These are phyloP conservation scores for Paracentrotus lividus DNA, from an alignment of 53 echinoderm and acorn worm species.

Conservation along the genomic window DNA sequence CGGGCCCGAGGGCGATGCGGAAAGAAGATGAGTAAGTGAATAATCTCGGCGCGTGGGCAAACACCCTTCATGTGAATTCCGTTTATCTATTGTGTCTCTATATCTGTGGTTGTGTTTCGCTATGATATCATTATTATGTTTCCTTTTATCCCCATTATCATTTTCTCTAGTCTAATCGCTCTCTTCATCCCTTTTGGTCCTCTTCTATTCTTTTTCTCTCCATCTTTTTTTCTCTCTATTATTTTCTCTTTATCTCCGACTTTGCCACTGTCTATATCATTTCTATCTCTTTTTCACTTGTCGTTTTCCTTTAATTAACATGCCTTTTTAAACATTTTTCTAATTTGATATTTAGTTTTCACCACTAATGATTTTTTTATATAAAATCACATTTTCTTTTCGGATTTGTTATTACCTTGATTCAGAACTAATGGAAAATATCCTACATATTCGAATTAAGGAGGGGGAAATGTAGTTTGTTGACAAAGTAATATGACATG, in stretches of 20 bases:
- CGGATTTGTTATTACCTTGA: too few species aligned
- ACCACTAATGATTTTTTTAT: too few species aligned
- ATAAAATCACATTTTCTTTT: too few species aligned
- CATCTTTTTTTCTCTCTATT: neutral
- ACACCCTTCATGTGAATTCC: neutral
- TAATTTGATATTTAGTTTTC: too few species aligned
- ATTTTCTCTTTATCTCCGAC: neutral
- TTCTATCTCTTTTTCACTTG: neutral
- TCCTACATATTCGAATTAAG: too few species aligned
- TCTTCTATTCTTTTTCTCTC: too few species aligned
- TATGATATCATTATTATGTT: neutral
- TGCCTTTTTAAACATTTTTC: too few species aligned
- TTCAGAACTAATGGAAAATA: too few species aligned
- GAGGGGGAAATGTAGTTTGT: too few species aligned
- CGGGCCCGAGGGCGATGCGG: conserved; percentile 10
- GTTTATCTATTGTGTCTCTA: neutral
- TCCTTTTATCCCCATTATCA: neutral
- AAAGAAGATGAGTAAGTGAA: conserved; percentile 8
- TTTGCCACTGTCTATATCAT: neutral
- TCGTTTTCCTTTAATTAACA: neutral
- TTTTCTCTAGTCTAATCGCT: neutral
- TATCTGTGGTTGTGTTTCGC: neutral
- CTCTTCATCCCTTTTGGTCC: too few species aligned
- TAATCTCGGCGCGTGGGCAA: conserved; percentile 16
- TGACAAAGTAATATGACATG: too few species aligned